phyloP scores from a whole-genome alignment of 2,113 vertebrate genomes.

The Ceyx melanurus region DNA sequence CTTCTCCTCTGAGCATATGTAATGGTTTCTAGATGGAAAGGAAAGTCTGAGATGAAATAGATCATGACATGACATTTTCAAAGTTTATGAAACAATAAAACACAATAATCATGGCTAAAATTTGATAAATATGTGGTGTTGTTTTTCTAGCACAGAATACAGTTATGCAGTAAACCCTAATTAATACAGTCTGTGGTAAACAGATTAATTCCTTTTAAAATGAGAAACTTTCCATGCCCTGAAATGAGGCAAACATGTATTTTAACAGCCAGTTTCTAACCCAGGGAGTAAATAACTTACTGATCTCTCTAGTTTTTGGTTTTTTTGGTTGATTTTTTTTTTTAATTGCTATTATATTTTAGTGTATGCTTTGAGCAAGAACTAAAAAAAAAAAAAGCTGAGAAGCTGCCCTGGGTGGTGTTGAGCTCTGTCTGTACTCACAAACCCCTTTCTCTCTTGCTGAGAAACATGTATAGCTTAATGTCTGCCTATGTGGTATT shows the following conservation, averaged over 20 bases:
- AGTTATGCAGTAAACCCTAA: conserved; percentile 45
- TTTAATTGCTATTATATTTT: not conserved
- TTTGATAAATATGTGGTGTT: conserved; percentile 62
- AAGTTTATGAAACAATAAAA: conserved; percentile 69
- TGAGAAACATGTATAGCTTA: not conserved
- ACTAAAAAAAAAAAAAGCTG: not conserved
- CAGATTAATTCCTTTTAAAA: conserved; percentile 63
- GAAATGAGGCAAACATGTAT: conserved; percentile 5
- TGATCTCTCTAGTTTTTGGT: not conserved
- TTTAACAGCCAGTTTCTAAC: conserved; percentile 35
- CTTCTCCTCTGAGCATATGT: not conserved
- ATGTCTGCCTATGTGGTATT: not conserved
- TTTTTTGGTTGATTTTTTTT: not conserved
- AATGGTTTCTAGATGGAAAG: conserved; percentile 38
- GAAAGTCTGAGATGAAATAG: conserved; percentile 59
- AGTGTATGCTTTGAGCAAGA: not conserved
- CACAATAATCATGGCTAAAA: conserved; percentile 56
- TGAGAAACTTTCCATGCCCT: conserved; percentile 64
- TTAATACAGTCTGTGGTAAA: conserved; percentile 58
- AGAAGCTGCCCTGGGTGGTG: not conserved
- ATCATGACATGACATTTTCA: conserved; percentile 60
- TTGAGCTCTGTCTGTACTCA: not conserved
- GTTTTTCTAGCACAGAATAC: conserved; percentile 48
- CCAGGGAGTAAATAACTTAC: not conserved
- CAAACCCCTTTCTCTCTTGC: not conserved